Conservation (phyloP, 2,888 invertebrate genomes). For the Eristalis arbustorum region DNA sequence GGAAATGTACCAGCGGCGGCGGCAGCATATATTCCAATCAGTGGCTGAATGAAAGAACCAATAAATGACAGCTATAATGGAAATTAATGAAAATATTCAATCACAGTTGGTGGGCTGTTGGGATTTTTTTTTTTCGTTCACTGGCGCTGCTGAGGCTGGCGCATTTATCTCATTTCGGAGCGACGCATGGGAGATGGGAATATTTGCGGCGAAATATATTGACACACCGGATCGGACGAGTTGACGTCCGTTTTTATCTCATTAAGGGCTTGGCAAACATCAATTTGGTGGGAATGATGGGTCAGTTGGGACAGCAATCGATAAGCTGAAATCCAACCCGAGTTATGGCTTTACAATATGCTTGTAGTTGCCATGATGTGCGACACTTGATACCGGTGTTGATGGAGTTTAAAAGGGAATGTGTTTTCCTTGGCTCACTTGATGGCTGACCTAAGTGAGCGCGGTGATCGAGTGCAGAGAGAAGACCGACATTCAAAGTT, state of each 20-base stretch:
- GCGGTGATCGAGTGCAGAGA: too few relatives aligned
- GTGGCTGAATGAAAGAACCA: slow-evolving; percentile 52
- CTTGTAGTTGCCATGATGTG: too few relatives aligned
- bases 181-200: background rate
- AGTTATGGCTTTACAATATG: too few relatives aligned
- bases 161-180: background rate
- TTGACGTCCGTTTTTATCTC: background rate
- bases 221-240: background rate
- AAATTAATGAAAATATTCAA: slow-evolving; percentile 68
- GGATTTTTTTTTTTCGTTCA: background rate
- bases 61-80: slow-evolving; percentile 65
- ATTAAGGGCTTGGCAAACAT: slow-evolving; percentile 8
- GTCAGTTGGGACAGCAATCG: background rate
- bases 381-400: too few relatives aligned
- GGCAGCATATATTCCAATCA: slow-evolving; percentile 54
- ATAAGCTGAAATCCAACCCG: too few relatives aligned
- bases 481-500: too few relatives aligned
- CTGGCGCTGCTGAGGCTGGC: background rate
- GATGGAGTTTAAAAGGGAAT: too few relatives aligned
- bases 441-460: too few relatives aligned
- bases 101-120: slow-evolving; percentile 24
- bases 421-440: too few relatives aligned
- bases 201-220: background rate
- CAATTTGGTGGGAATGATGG: background rate
- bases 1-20: background rate